Evolutionary conservation across 2,113 vertebrate genomes (phyloP), one percentile per base, ranked within the genome.

Genomic region (Phrynosoma blainvillii): DNA sequence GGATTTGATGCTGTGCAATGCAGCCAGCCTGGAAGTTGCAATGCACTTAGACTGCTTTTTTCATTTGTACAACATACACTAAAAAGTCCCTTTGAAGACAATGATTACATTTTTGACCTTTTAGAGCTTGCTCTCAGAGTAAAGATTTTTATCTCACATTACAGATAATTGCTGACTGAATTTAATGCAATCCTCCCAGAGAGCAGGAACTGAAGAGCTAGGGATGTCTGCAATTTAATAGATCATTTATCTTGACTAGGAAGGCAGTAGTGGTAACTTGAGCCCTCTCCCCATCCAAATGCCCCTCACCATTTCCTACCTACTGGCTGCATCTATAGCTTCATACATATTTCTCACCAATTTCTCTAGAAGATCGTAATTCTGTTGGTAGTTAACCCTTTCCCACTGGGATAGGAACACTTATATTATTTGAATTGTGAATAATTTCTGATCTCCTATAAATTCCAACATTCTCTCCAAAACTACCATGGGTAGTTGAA

Each of bases 101-200:
- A 56, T 0, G 2, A 95, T 95, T 93, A 88, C 89, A 86, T 95
- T 92, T 47, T 93, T 97, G 97, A 97, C 96, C 97, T 98, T 97
- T 97, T 93, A 93, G 91, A 96, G 92, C 92, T 96, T 95, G 94
- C 95, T 97, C 95, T 92, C 92, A 94, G 92, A 95, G 91, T 96
- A 97, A 97, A 96, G 98, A 98, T 98, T 98, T 97, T 97, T 96
- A 95, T 98, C 96, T 97, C 93, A 79, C 94, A 89, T 98, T 98
- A 97, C 97, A 96, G 86, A 96, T 98, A 98, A 98, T 97, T 98
- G 98, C 97, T 98, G 96, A 97, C 89, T 92, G 94, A 94, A 96
- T 95, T 95, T 95, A 98, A 99, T 96, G 95, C 93, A 96, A 98
- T 98, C 97, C 97, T 97, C 97, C 96, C 97, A 89, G 93, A 91